These are phyloP conservation scores for Dryobates pubescens DNA, from an alignment of 2,797 vertebrate genomes.

Conservation along the genomic window DNA sequence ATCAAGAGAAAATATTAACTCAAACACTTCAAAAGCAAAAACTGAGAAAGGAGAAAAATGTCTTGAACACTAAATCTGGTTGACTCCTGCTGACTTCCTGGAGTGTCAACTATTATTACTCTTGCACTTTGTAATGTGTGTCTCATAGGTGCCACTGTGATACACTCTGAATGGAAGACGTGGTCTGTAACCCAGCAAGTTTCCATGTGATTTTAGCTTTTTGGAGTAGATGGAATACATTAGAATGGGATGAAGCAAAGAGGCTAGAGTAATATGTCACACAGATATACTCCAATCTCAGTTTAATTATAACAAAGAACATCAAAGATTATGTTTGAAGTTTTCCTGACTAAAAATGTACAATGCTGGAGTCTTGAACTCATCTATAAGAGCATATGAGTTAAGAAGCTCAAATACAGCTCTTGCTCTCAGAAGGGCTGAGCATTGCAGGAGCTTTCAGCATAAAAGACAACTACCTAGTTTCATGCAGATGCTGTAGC, in stretches of 20 bases:
- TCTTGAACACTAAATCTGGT: constrained; percentile 22
- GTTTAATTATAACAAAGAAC: neutral
- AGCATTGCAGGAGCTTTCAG: neutral
- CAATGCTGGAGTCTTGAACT: neutral
- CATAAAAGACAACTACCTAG: neutral
- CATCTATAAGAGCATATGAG: neutral
- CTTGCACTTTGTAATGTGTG: neutral
- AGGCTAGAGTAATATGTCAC: neutral
- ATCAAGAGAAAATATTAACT: neutral
- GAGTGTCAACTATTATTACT: neutral
- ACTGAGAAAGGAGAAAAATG: neutral
- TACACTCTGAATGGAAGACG: neutral
- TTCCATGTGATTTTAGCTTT: neutral
- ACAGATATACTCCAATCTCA: neutral
- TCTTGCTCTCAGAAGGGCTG: neutral
- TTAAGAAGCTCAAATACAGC: neutral
- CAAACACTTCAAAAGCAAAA: constrained; percentile 11
- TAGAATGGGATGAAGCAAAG: neutral
- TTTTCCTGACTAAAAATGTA: neutral
- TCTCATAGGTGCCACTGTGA: neutral
- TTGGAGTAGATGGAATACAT: neutral
- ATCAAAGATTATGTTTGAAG: neutral
- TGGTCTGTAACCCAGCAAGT: neutral
- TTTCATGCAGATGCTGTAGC: neutral
- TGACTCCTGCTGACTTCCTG: neutral